Base-by-base conservation (phyloP, 2,113 vertebrate species). In the Myotis lucifugus region DNA sequence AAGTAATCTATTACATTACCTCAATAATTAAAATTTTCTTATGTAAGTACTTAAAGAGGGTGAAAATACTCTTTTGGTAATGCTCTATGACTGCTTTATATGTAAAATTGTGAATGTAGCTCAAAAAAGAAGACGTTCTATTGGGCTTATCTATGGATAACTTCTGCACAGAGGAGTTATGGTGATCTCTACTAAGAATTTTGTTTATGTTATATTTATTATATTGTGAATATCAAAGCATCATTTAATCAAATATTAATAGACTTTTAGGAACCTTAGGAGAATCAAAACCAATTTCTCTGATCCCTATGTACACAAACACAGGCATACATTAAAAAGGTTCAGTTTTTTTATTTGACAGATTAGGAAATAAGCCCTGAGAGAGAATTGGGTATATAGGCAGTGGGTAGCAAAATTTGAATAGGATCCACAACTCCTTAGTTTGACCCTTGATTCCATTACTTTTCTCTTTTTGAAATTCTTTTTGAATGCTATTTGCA, bases 1-100 rank as follows among this genome's bases (percentile, higher is more conserved):
- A 50, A 97, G 97, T 93, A 42, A 83, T 83, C 88, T 67, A 70
- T 32, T 84, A 59, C 73, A 40, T 42, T 67, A 66, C 52, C 84
- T 87, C 19, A 56, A 2, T 81, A 52, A 90, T 78, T 89, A 88
- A 95, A 74, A 42, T 83, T 73, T 94, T 42, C 29, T 90, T 77
- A 5, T 66, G 2, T 66, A 74, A 82, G 32, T 78, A 40, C 56
- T 95, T 82, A 69, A 34, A 83, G 18, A 72, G 11, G 23, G 29
- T 54, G 34, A 79, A 95, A 94, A 54, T 83, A 79, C 52, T 83
- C n/a, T 48, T 89, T 73, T 73, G 32, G 50, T 27, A 84, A 78
- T 82, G 19, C 21, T 50, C 40, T 83, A 76, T 37, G 66, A 54
- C 17, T 81, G 46, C 12, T 82, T 93, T 89, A 27, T 21, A 6